Percentiles rank a stretch among this genome's conserved stretches.
These are phyloP conservation scores for Uromys caudimaculatus DNA, from an alignment of 2,797 vertebrate genomes.

Conservation along the genomic window DNA sequence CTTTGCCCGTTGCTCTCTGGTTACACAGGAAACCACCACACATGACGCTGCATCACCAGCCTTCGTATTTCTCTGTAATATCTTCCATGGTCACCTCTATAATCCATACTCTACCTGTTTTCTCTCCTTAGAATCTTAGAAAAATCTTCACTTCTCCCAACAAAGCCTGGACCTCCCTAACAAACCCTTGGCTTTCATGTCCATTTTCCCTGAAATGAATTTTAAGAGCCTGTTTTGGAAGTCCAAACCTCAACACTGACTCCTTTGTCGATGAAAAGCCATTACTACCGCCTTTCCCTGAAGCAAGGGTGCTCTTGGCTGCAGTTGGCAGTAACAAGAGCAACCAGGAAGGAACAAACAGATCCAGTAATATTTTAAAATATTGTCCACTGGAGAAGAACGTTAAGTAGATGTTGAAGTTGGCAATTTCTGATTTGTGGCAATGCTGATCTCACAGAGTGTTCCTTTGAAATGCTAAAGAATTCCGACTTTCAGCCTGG, in stretches of 20 bases:
- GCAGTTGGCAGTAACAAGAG: not conserved
- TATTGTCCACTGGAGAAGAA: not conserved
- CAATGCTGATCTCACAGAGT: not conserved
- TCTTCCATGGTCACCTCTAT: not conserved
- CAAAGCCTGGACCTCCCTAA: slow-evolving; percentile 64
- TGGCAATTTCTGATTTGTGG: not conserved
- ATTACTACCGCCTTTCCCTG: not conserved
- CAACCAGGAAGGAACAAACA: not conserved
- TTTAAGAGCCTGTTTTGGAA: slow-evolving; percentile 60
- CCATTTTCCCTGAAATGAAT: slow-evolving; percentile 65
- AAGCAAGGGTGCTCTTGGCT: slow-evolving; percentile 10
- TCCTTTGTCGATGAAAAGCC: slow-evolving; percentile 56
- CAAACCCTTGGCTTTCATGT: slow-evolving; percentile 56
- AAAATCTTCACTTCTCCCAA: slow-evolving; percentile 45
- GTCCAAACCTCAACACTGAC: slow-evolving; percentile 47
- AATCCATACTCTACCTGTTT: not conserved
- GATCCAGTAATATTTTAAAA: slow-evolving; percentile 22
- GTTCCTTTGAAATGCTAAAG: not conserved
- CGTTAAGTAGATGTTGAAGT: not conserved
- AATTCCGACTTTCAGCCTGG: not conserved
- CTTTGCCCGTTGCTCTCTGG: not conserved
- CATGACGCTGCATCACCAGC: too few relatives aligned
- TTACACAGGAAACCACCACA: not conserved
- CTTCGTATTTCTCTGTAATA: not conserved
- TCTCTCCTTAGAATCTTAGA: slow-evolving; percentile 46